Percentiles rank a stretch among this genome's conserved stretches.
phyloP scores from a whole-genome alignment of 2,888 invertebrate genomes.

The Tinea trinotella region DNA sequence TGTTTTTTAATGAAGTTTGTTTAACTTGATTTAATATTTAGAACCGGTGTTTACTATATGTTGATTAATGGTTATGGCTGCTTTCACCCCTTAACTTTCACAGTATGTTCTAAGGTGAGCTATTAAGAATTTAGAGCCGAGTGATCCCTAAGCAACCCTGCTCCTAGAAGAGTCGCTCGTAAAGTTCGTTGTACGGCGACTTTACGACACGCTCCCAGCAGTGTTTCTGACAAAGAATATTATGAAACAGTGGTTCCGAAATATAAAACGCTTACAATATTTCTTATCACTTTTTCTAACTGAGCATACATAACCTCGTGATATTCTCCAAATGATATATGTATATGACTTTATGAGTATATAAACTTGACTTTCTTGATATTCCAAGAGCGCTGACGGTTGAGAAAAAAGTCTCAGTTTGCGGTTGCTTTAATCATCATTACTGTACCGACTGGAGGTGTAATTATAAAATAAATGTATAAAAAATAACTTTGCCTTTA shows the following conservation, averaged over 20 bases:
- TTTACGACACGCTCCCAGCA: constrained; percentile 17
- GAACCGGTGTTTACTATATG: not conserved
- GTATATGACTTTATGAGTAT: too few relatives aligned
- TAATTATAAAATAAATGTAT: too few relatives aligned
- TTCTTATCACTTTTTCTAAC: too few relatives aligned
- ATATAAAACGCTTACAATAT: too few relatives aligned
- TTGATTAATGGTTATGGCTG: constrained; percentile 3
- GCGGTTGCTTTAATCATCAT: too few relatives aligned
- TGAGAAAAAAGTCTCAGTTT: too few relatives aligned
- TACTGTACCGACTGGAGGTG: too few relatives aligned
- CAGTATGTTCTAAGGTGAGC: constrained; percentile 5
- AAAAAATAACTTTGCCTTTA: too few relatives aligned
- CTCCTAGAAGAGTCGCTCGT: constrained; percentile 1
- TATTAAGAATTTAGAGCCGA: constrained; percentile 35
- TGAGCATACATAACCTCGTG: too few relatives aligned
- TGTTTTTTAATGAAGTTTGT: not conserved
- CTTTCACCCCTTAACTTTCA: constrained; percentile 1
- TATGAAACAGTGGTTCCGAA: not conserved
- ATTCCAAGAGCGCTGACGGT: too few relatives aligned
- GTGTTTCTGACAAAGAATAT: not conserved
- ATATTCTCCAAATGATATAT: too few relatives aligned
- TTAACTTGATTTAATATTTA: not conserved
- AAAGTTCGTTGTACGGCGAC: constrained; percentile 13
- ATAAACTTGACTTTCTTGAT: too few relatives aligned
- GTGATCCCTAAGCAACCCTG: constrained; percentile 33